A percentile compares a stretch with the other conserved stretches of the same genome.
These are phyloP conservation scores for Augochlora pura DNA, from an alignment of 1,140 invertebrate genomes.

Conservation along the genomic window DNA sequence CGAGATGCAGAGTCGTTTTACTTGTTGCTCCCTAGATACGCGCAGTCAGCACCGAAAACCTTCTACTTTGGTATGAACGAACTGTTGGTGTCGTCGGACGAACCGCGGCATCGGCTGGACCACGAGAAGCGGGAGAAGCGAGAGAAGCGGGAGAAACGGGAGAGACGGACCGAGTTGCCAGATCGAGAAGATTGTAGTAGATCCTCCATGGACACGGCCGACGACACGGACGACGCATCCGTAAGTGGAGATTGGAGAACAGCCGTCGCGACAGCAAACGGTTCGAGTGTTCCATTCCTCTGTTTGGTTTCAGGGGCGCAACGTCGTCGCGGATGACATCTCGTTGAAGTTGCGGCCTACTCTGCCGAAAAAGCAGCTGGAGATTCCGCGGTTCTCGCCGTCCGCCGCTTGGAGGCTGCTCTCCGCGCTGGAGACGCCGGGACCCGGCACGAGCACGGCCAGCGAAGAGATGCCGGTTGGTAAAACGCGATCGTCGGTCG, in stretches of 20 bases:
- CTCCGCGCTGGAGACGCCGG: slow-evolving; percentile 76
- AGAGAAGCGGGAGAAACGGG: neutral
- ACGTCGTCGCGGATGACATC: slow-evolving; percentile 81
- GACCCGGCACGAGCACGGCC: slow-evolving; percentile 71
- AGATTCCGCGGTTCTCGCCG: slow-evolving; percentile 89
- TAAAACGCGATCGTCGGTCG: neutral
- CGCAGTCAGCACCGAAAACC: slow-evolving; percentile 82
- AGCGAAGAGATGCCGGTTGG: slow-evolving; percentile 74
- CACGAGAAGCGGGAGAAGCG: slow-evolving; percentile 52
- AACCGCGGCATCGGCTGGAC: slow-evolving; percentile 77
- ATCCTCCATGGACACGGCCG: slow-evolving; percentile 31
- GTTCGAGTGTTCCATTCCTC: too few relatives aligned
- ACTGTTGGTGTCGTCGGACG: slow-evolving; percentile 63
- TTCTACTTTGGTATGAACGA: slow-evolving; percentile 90
- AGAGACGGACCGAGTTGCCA: slow-evolving; percentile 51
- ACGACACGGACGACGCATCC: slow-evolving; percentile 58
- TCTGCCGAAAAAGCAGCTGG: slow-evolving; percentile 87
- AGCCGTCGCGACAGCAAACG: too few relatives aligned
- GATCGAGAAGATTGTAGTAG: slow-evolving; percentile 41
- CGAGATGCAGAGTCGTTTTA: too few relatives aligned
- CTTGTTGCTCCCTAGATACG: neutral
- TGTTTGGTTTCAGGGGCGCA: slow-evolving; percentile 53
- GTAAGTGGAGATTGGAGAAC: neutral
- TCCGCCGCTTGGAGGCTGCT: slow-evolving; percentile 90
- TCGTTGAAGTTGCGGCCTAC: slow-evolving; percentile 87